Evolutionary conservation across 2,113 vertebrate genomes (phyloP).

Genomic region (Pseudorasbora parva): DNA sequence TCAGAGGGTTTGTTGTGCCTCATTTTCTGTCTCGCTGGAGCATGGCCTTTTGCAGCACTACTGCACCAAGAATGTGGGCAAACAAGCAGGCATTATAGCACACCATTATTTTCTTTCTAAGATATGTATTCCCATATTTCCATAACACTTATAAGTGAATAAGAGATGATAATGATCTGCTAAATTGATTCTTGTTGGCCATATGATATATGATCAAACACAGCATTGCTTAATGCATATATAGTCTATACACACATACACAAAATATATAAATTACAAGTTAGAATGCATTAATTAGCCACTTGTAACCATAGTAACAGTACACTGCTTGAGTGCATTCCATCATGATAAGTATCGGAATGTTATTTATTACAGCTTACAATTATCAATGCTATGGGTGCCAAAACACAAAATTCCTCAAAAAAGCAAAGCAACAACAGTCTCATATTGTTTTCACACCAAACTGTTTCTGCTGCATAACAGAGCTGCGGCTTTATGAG

Average conservation of each 20-base stretch:
- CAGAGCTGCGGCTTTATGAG: background rate
- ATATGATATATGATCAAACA: background rate
- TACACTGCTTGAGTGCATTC: background rate
- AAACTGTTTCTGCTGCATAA: background rate
- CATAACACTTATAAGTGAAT: background rate
- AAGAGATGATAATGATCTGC: background rate
- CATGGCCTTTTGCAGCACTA: slow-evolving; percentile 53
- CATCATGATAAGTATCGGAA: background rate
- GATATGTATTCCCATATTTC: background rate
- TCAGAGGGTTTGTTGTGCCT: slow-evolving; percentile 55
- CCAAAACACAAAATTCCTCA: background rate
- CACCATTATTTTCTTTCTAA: background rate
- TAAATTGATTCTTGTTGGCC: background rate
- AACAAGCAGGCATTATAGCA: background rate
- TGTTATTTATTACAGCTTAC: background rate
- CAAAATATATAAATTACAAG: too few relatives aligned
- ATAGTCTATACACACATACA: too few relatives aligned
- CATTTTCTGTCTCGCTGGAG: slow-evolving; percentile 58
- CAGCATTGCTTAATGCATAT: background rate
- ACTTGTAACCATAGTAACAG: background rate
- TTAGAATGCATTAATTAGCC: too few relatives aligned
- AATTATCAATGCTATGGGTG: background rate
- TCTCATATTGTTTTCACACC: background rate
- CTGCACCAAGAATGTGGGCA: slow-evolving; percentile 25
- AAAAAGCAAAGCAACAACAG: background rate